Base-by-base conservation (phyloP, 2,888 invertebrate species). In the Bugulina stolonifera region DNA sequence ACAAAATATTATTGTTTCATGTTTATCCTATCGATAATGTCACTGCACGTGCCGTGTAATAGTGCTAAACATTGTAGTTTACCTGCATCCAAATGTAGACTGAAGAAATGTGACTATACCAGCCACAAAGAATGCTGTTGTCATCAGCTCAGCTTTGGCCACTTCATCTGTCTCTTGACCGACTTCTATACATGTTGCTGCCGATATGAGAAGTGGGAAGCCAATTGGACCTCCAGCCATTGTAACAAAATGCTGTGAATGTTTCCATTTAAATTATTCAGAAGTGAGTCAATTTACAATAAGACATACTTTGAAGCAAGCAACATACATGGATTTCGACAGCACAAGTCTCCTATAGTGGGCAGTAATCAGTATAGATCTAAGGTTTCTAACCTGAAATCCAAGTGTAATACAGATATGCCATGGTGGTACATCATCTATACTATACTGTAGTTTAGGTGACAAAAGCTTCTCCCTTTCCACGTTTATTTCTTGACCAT, bases 381-480 rank as follows among this genome's bases (percentile, higher is more conserved):
- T n/a, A n/a, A n/a, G n/a, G n/a, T n/a, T n/a, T n/a, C n/a, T 76
- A 82, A 91, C 91, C 89, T 91, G 93, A 72, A 93, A 85, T 22
- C 92, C 93, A 85, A 93, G 88, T 78, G 92, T 89, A 76, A 93
- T 88, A 78, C 91, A 90, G 32, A 92, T 87, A 81, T 93, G 92
- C 93, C 92, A 93, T 0, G 93, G 90, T 0, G 93, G 93, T 25
- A 87, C 85, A 79, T 93, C 92, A 74, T 93, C 91, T 73, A 93
- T 90, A 64, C 89, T 90, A 80, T 93, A 93, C 0, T 79, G 71
- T 29, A 80, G 73, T 10, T 75, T 25, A 32, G 64, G 64, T 32
- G 32, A 29, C n/a, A n/a, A n/a, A n/a, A n/a, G n/a, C n/a, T n/a
- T n/a, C n/a, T n/a, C n/a, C n/a, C n/a, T n/a, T n/a, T n/a, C n/a